Evolutionary conservation across 2,113 vertebrate species (phyloP).

Genomic region (Gallinago jamesoni): DNA sequence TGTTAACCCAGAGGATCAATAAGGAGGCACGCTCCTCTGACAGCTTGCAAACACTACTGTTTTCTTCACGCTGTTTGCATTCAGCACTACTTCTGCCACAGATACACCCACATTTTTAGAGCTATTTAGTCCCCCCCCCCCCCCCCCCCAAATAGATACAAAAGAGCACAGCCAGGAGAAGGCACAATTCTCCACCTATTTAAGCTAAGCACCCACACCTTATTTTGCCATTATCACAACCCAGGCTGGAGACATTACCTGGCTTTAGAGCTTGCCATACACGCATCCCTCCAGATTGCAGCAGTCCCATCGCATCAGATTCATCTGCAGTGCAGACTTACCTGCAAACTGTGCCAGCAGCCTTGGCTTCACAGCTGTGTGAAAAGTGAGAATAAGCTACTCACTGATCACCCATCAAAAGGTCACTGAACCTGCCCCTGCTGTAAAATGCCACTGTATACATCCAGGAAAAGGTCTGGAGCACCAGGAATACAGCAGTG

Average conservation of each 20-base stretch:
- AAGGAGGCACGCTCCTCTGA: background rate
- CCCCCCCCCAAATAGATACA: background rate
- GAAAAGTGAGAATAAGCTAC: background rate
- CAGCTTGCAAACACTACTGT: conserved; percentile 45
- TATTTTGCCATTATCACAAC: background rate
- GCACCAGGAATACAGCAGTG: background rate
- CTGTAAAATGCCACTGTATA: background rate
- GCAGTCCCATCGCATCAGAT: background rate
- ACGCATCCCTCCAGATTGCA: background rate
- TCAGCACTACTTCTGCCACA: background rate
- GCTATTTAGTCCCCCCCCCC: background rate
- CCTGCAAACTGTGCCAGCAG: conserved; percentile 12
- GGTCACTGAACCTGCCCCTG: background rate
- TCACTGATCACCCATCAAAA: background rate
- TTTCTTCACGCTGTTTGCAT: conserved; percentile 54
- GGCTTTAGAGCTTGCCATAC: background rate
- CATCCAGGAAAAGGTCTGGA: background rate
- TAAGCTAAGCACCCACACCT: background rate
- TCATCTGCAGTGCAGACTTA: conserved; percentile 13
- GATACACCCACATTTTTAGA: background rate
- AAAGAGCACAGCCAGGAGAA: background rate
- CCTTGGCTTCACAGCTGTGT: background rate
- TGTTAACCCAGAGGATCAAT: conserved; percentile 31
- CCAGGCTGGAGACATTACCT: background rate
- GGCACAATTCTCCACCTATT: background rate